phyloP scores from a whole-genome alignment of 2,888 invertebrate species.

The Allygus modestus region DNA sequence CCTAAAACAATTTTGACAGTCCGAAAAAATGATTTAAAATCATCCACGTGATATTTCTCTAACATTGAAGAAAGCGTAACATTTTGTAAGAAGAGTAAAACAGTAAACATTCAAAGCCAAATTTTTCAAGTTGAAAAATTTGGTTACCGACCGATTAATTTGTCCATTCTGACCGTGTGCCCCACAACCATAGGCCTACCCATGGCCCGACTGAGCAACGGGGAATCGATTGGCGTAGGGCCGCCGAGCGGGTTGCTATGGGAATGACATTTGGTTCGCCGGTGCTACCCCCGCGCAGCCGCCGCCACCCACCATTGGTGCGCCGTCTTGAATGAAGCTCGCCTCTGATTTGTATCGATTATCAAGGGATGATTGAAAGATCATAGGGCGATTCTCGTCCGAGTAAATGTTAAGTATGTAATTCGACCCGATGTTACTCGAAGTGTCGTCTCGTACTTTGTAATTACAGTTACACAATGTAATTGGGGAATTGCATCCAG shows the following conservation, averaged over 20 bases:
- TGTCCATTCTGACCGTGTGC: constrained; percentile 24
- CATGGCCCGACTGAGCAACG: constrained; percentile 30
- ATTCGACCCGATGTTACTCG: too few species aligned
- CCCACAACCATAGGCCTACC: constrained; percentile 13
- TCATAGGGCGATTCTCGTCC: background rate
- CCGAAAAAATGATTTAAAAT: too few species aligned
- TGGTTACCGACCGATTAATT: constrained; percentile 46
- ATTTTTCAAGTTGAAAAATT: background rate
- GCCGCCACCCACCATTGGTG: constrained; percentile 4
- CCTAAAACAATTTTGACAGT: background rate
- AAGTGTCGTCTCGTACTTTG: too few species aligned
- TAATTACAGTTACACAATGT: too few species aligned
- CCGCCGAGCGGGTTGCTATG: constrained; percentile 31
- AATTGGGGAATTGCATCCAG: too few species aligned
- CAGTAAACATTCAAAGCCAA: constrained; percentile 34
- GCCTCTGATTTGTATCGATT: constrained; percentile 85
- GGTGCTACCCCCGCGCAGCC: background rate
- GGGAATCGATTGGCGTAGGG: background rate
- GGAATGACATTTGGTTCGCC: constrained; percentile 53
- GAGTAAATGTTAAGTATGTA: background rate
- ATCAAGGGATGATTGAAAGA: background rate
- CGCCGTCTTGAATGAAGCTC: constrained; percentile 22
- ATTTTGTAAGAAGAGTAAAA: constrained; percentile 15
- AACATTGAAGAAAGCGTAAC: background rate
- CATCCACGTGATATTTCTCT: too few species aligned